Conservation (phyloP, 2,888 invertebrate genomes). For the Taenaris catops region DNA sequence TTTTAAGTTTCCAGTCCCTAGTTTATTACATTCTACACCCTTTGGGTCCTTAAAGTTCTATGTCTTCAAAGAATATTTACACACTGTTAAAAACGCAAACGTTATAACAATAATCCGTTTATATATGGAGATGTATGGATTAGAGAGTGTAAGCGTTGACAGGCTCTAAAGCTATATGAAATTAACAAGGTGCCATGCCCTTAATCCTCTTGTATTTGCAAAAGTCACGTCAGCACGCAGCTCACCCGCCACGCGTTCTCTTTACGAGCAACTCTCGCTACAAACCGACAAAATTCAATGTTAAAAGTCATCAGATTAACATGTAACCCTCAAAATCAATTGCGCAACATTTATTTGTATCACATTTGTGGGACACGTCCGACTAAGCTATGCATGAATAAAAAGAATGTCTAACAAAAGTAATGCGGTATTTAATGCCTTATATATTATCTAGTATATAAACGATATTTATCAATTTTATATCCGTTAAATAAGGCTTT, state of each 20-base stretch:
- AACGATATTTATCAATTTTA: too few relatives aligned
- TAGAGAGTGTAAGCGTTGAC: slow-evolving; percentile 58
- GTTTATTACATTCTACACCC: too few relatives aligned
- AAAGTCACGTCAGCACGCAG: slow-evolving; percentile 48
- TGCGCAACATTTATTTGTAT: too few relatives aligned
- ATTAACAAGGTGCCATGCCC: slow-evolving; percentile 53
- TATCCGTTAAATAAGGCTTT: too few relatives aligned
- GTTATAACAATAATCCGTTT: slow-evolving; percentile 44
- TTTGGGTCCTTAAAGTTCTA: background rate
- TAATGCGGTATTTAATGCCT: too few relatives aligned
- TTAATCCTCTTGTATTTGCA: slow-evolving; percentile 52
- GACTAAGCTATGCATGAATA: too few relatives aligned
- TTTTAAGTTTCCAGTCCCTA: too few relatives aligned
- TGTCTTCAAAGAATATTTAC: slow-evolving; percentile 3
- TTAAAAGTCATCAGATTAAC: slow-evolving; percentile 61
- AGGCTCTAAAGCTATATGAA: slow-evolving; percentile 55
- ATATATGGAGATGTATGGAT: slow-evolving; percentile 50
- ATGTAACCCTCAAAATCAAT: slow-evolving; percentile 32
- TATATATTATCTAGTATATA: too few relatives aligned
- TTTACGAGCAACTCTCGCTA: slow-evolving; percentile 43
- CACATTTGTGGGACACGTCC: too few relatives aligned
- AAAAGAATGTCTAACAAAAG: too few relatives aligned
- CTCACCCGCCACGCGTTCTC: slow-evolving; percentile 34
- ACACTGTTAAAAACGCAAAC: slow-evolving; percentile 2
- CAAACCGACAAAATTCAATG: slow-evolving; percentile 61